Base-by-base conservation (phyloP, 2,888 invertebrate species). In the Parapristionchus giblindavisi region DNA sequence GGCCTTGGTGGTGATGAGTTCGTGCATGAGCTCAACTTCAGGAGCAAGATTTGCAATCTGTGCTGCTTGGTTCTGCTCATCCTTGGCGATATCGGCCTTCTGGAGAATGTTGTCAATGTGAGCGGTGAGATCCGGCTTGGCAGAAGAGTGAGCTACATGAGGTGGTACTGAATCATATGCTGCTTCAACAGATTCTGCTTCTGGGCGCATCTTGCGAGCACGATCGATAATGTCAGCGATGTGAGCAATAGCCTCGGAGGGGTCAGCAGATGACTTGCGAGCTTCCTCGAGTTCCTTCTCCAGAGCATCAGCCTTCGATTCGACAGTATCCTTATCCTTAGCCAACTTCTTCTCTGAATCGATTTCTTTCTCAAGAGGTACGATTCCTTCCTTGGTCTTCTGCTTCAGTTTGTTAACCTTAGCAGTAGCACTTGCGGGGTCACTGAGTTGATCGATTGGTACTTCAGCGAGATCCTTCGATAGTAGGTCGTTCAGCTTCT, bases 1-100 rank as follows among this genome's bases (percentile, higher is more conserved):
- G 72, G 75, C 75, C 60, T 76, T 74, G 27, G 40, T 40, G 29
- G 34, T 24, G n/a, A 65, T 43, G 34, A 65, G 65, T 29, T 65
- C 65, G 65, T 65, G 65, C 61, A 81, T 77, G 43, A 76, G 75
- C 70, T 79, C 74, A 56, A 81, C 63, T 70, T 78, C 77, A 38
- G 81, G 81, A 38, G 78, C 79, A 54, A 81, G 65, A 34, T 76
- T 75, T 51, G 77, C 75, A 70, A 80, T 72, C 75, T 76, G 76
- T 24, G 75, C 78, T 38, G 78, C 76, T 40, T 77, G 77, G 74
- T 70, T 76, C 51, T 78, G 73, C 73, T 77, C 76, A 48, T 75
- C 73, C 52, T 77, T 65, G 43, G 65, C 65, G 43, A 27, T 27
- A 40, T 65, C 65, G 14, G 65, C 40, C 27, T 65, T 43, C 11